Evolutionary conservation across 2,888 invertebrate genomes (phyloP).

Genomic region (Trissolcus japonicus): DNA sequence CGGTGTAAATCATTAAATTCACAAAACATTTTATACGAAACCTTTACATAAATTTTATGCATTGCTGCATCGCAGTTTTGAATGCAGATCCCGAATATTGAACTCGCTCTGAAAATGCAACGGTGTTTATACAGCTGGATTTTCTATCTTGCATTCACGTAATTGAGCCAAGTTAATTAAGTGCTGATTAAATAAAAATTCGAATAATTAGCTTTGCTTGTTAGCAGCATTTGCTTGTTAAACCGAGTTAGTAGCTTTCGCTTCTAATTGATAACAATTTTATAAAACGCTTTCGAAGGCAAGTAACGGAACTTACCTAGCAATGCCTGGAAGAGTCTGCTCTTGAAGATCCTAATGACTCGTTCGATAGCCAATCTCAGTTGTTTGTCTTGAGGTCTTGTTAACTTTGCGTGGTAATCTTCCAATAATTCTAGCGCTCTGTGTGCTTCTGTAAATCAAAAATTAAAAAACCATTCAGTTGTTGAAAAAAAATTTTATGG

Average conservation of each 20-base stretch:
- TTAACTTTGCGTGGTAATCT: slow-evolving; percentile 97
- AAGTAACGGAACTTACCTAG: slow-evolving; percentile 85
- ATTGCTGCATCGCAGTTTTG: no score
- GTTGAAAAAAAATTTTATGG: no score
- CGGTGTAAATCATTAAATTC: no score
- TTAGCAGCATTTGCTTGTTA: background rate
- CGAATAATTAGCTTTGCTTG: background rate
- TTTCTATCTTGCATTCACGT: no score
- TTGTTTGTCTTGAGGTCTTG: slow-evolving; percentile 95
- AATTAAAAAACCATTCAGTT: background rate
- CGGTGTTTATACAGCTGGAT: no score
- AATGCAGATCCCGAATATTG: no score
- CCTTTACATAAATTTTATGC: no score
- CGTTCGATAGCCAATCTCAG: slow-evolving; percentile 96
- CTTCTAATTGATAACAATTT: background rate
- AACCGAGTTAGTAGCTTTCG: background rate
- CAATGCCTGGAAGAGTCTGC: slow-evolving; percentile 96
- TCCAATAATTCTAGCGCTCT: slow-evolving; percentile 98
- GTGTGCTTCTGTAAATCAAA: slow-evolving; percentile 90
- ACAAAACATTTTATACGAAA: no score
- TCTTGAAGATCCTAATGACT: slow-evolving; percentile 98
- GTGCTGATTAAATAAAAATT: background rate
- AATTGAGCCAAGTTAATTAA: background rate
- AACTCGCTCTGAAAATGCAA: no score
- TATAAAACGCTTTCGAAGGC: background rate